Evolutionary conservation across 2,113 vertebrate species (phyloP), one percentile per base, ranked within the genome.

Genomic region (Picathartes gymnocephalus): DNA sequence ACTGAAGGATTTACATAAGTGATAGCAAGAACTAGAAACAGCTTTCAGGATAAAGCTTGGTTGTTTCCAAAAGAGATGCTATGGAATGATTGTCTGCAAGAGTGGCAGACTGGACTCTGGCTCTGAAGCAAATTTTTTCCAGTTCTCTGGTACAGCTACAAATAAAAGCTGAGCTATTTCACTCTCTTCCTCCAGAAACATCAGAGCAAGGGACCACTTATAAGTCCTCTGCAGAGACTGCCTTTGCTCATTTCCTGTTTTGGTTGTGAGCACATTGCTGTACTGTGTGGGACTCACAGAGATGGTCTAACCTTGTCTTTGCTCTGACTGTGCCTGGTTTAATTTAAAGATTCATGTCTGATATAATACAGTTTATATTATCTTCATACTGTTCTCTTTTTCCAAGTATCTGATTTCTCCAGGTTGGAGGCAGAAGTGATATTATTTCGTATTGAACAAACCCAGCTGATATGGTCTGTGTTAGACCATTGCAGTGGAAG

Each of bases 181-280:
- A 0, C 53, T 31, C 1, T 0, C 2, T 61, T 44, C 15, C 35
- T 78, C 24, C 22, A 68, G 60, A 71, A 35, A 7, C 0, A 2
- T 23, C 37, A 35, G 33, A 44, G 47, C 33, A 19, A 22, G 15
- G 17, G 7, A 56, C 8, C 5, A 20, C n/a, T 39, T 13, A 9
- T 9, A 65, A 57, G 23, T 16, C 19, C 23, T 13, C 74, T 61
- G 40, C 61, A 72, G 66, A 81, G 31, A 58, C 13, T 57, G 33
- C 21, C 20, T 30, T 24, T 47, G 21, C 42, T 71, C 2, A 0
- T 89, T 78, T 86, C 35, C 69, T 56, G 69, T 11, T n/a, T 33
- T n/a, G 47, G 19, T 58, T 96, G 79, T 40, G 65, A 66, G 35
- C 71, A 25, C 1, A 0, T 11, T 31, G 45, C 79, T 70, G 57